Evolutionary conservation across 30 jellyfish, hydroid and myxozoan genomes (phyloP).

Genomic region (Chrysaora quinquecirrha): DNA sequence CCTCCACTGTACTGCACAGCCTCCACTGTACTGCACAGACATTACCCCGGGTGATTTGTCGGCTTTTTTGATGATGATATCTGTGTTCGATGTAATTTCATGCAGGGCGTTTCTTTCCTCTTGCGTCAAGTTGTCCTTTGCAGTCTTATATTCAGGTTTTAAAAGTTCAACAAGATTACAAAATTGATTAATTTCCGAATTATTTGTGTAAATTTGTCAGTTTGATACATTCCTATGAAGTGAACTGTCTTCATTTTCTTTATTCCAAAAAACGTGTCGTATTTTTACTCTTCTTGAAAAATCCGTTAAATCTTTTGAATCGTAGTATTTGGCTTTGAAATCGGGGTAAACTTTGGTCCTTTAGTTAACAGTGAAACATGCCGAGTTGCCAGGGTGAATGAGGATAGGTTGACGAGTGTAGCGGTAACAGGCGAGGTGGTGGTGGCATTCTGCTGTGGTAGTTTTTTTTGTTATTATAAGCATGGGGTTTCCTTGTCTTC

Average conservation of each 20-base stretch:
- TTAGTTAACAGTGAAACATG: conserved; percentile 14
- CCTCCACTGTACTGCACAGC: no score
- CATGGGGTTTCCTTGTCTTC: no score
- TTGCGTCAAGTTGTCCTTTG: background rate
- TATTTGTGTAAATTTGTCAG: conserved; percentile 11
- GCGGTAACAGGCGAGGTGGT: no score
- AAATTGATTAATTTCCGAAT: conserved; percentile 1
- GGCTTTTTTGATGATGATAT: background rate
- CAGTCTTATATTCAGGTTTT: background rate
- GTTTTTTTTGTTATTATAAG: no score
- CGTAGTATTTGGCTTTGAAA: background rate
- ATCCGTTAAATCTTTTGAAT: background rate
- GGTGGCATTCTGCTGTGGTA: no score
- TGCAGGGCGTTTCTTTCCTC: conserved; percentile 13
- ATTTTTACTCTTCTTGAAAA: conserved; percentile 10
- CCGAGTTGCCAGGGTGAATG: conserved; percentile 23
- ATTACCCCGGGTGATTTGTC: no score
- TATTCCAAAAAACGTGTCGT: conserved; percentile 3
- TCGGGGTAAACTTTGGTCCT: conserved; percentile 23
- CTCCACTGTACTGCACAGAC: no score
- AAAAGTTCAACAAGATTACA: conserved; percentile 5
- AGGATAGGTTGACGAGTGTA: conserved; percentile 22
- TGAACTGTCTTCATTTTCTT: conserved; percentile 3
- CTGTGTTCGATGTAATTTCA: background rate
- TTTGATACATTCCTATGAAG: conserved; percentile 4